These are phyloP conservation scores for Pristionchus fissidentatus DNA, from an alignment of 2,888 invertebrate genomes.

Conservation along the genomic window DNA sequence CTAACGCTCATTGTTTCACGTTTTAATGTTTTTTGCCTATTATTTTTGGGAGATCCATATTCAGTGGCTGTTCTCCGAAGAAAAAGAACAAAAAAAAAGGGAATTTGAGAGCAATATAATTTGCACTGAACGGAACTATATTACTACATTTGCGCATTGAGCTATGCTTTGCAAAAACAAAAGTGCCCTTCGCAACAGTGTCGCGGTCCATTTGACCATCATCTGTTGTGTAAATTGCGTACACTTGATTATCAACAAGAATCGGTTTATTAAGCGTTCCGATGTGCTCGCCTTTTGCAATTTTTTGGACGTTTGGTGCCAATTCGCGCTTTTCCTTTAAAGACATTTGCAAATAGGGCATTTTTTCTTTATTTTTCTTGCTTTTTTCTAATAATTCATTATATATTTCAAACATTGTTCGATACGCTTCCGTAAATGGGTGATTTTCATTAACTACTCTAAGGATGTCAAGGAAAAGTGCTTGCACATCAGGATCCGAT, in stretches of 20 bases:
- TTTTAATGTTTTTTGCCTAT: too few relatives aligned
- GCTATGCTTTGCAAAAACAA: background rate
- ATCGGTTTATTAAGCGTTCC: background rate
- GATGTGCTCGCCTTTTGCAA: background rate
- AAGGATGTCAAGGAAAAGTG: background rate
- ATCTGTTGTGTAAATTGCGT: constrained; percentile 12
- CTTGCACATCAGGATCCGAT: background rate
- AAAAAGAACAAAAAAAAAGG: background rate
- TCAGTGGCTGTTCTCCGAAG: background rate
- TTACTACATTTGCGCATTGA: background rate
- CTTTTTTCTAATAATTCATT: background rate
- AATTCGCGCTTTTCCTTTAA: background rate
- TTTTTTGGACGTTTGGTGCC: background rate
- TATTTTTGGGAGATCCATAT: too few relatives aligned
- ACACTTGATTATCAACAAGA: background rate
- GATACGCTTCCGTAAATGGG: background rate
- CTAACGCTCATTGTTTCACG: background rate
- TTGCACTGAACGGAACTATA: background rate
- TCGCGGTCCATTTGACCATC: background rate
- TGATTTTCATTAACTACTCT: background rate
- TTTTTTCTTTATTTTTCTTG: background rate
- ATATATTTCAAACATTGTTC: background rate
- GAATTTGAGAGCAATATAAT: background rate
- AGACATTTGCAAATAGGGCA: background rate
- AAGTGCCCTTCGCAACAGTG: background rate